Percentiles rank a stretch among this genome's conserved stretches.
phyloP scores from a whole-genome alignment of 2,888 invertebrate species.

The Pristionchus fissidentatus region DNA sequence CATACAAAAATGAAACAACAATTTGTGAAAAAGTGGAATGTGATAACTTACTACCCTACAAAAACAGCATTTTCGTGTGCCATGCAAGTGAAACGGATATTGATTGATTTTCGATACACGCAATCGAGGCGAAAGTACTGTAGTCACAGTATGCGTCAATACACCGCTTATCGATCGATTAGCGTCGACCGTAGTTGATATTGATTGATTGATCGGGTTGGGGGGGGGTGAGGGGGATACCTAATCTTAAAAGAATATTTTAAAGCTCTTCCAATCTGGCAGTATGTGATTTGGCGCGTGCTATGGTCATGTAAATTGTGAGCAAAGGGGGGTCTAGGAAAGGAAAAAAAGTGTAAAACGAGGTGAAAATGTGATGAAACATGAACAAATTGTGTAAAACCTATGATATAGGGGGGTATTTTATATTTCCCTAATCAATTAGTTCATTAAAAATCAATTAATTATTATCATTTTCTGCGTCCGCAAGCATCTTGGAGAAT shows the following conservation, averaged over 20 bases:
- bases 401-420: background rate
- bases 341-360: background rate
- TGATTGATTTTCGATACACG: no score
- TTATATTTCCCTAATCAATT: background rate
- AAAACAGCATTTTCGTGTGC: no score
- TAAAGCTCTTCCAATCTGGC: background rate
- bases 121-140: slow-evolving; percentile 42
- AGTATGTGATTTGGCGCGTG: background rate
- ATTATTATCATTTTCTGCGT: slow-evolving; percentile 71
- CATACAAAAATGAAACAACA: slow-evolving; percentile 18
- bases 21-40: background rate
- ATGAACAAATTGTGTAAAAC: background rate
- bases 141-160: slow-evolving; percentile 37
- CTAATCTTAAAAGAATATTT: background rate
- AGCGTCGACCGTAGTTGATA: slow-evolving; percentile 27
- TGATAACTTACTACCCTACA: background rate
- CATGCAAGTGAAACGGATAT: no score
- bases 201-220: no score
- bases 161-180: slow-evolving; percentile 19
- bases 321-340: slow-evolving; percentile 23
- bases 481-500: slow-evolving; percentile 77
- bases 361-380: slow-evolving; percentile 2
- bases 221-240: background rate
- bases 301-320: slow-evolving; percentile 5
- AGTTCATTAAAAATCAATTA: background rate